Conservation (phyloP, 2,113 vertebrate genomes). For the Sitta europaea region DNA sequence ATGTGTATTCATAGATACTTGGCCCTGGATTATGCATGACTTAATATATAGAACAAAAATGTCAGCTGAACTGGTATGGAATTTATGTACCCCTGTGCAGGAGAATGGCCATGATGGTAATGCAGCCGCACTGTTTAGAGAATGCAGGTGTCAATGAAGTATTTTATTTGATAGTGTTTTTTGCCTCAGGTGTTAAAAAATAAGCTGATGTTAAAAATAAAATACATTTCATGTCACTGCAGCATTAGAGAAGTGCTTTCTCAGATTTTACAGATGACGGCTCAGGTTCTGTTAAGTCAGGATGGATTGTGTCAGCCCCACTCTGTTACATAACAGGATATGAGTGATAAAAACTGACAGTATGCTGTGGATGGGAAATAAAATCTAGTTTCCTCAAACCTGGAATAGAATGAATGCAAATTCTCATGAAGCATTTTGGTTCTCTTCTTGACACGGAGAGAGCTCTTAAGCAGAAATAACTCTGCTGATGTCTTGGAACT, state of each 20-base stretch:
- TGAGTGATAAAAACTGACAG: not conserved
- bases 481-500: not conserved
- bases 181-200: not conserved
- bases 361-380: not conserved
- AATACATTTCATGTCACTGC: not conserved
- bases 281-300: not conserved
- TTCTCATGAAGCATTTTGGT: not conserved
- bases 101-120: not conserved
- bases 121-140: not conserved
- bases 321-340: not conserved
- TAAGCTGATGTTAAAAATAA: not conserved
- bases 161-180: not conserved
- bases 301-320: not conserved
- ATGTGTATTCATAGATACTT: not conserved
- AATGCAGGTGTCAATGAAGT: not conserved
- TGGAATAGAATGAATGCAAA: not conserved
- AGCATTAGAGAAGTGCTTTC: not conserved
- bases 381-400: not conserved
- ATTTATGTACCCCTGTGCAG: not conserved
- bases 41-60: not conserved
- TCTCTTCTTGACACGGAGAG: not conserved
- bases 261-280: not conserved
- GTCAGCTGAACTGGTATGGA: not conserved
- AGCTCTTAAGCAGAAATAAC: not conserved
- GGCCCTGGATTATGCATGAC: not conserved